Evolutionary conservation across 2,888 invertebrate species (phyloP).

Genomic region (Andrena hattorfiana): DNA sequence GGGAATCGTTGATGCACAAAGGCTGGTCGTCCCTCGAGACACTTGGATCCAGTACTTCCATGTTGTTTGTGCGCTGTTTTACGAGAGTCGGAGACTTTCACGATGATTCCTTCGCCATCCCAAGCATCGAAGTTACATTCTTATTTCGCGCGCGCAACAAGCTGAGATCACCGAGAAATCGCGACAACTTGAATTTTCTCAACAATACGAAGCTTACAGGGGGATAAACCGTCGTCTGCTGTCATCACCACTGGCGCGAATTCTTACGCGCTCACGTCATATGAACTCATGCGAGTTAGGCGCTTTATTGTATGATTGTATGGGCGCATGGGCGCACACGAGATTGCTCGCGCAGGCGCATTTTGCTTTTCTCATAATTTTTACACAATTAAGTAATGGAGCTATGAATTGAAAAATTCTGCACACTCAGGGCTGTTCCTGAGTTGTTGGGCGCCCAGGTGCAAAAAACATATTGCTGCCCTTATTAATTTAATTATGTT

Average conservation of each 20-base stretch:
- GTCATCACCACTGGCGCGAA: constrained; percentile 44
- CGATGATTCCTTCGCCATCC: constrained; percentile 36
- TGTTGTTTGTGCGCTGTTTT: constrained; percentile 36
- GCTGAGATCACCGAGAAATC: background rate
- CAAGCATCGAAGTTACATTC: constrained; percentile 33
- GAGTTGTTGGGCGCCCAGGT: too few relatives aligned
- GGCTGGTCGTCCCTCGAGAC: constrained; percentile 82
- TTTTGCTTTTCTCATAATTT: background rate
- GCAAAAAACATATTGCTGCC: too few relatives aligned
- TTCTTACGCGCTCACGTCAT: constrained; percentile 42
- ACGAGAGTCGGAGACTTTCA: constrained; percentile 63
- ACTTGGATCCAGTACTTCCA: constrained; percentile 83
- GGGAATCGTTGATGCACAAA: constrained; percentile 79
- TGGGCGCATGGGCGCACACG: background rate
- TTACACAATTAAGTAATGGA: background rate
- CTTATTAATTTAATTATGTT: too few relatives aligned
- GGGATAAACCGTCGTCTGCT: constrained; percentile 37
- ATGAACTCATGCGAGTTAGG: background rate
- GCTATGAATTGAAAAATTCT: background rate
- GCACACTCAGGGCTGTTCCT: too few relatives aligned
- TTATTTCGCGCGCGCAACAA: background rate
- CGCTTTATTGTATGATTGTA: background rate
- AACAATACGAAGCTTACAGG: background rate
- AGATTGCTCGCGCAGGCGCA: constrained; percentile 14
- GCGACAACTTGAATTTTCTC: background rate